Percentiles rank a stretch among this genome's conserved stretches.
phyloP scores from a whole-genome alignment of 2,113 vertebrate genomes.

The Promerops cafer region DNA sequence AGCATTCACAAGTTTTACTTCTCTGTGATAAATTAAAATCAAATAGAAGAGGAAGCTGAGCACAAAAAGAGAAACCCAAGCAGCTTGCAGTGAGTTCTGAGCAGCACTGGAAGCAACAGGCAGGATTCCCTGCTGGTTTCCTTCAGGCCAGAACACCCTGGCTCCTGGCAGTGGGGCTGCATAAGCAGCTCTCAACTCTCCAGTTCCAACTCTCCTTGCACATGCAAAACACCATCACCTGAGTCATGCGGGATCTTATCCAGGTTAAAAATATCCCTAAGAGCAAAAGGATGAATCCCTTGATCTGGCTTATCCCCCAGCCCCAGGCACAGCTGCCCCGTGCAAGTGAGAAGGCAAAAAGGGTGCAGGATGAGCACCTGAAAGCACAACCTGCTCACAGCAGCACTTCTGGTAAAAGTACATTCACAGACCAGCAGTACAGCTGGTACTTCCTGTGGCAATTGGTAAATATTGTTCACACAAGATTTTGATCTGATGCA shows the following conservation, averaged over 20 bases:
- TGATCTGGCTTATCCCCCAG: constrained; percentile 14
- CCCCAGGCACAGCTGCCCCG: background rate
- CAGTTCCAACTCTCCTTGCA: background rate
- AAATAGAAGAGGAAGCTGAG: background rate
- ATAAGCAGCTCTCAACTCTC: background rate
- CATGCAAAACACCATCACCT: background rate
- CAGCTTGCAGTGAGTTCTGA: background rate
- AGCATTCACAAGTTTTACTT: background rate
- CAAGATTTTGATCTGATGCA: background rate
- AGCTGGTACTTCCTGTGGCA: background rate
- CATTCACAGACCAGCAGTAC: background rate
- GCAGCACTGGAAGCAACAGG: background rate
- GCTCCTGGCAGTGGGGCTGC: background rate
- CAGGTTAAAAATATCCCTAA: constrained; percentile 39
- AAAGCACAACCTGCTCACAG: background rate
- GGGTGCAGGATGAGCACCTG: background rate
- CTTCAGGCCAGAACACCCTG: background rate
- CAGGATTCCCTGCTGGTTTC: background rate
- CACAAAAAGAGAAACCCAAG: background rate
- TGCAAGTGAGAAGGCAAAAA: background rate
- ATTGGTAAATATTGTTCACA: background rate
- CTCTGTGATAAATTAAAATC: background rate
- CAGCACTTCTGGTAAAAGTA: background rate
- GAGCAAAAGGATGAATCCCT: constrained; percentile 23
- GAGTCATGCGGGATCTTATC: background rate